These are phyloP conservation scores for Apis dorsata DNA, from an alignment of 1,140 invertebrate species.

Conservation along the genomic window DNA sequence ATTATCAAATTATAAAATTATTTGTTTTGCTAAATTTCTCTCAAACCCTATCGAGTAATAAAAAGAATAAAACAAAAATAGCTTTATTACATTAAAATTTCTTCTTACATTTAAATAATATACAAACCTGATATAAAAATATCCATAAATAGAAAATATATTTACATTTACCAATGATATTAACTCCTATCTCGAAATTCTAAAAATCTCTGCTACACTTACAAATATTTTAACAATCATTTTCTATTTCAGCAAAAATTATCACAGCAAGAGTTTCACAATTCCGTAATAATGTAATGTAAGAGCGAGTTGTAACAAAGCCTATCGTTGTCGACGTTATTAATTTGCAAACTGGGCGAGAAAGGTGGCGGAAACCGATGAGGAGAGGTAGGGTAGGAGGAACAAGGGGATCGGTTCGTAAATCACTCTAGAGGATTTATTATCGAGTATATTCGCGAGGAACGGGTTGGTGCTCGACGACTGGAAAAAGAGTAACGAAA, in stretches of 20 bases:
- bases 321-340: conserved; percentile 24
- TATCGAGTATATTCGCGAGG: conserved; percentile 55
- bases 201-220: too few relatives aligned
- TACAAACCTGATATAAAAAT: too few relatives aligned
- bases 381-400: not conserved
- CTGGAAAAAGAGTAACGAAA: not conserved
- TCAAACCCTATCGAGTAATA: too few relatives aligned
- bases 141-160: too few relatives aligned
- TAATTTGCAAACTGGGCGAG: conserved; percentile 19
- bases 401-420: conserved; percentile 29
- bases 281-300: not conserved
- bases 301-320: not conserved
- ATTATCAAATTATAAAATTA: too few relatives aligned
- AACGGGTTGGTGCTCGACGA: conserved; percentile 29
- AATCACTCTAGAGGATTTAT: conserved; percentile 58
- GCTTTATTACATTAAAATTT: too few relatives aligned
- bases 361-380: not conserved
- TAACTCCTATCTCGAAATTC: too few relatives aligned
- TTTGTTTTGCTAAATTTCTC: too few relatives aligned
- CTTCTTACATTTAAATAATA: too few relatives aligned
- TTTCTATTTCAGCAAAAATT: not conserved
- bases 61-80: too few relatives aligned
- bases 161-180: too few relatives aligned
- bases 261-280: not conserved
- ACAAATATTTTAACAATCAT: not conserved